Evolutionary conservation across 2,113 vertebrate species (phyloP), one percentile per base, ranked within the genome.

Genomic region (Sarotherodon lohbergeri): DNA sequence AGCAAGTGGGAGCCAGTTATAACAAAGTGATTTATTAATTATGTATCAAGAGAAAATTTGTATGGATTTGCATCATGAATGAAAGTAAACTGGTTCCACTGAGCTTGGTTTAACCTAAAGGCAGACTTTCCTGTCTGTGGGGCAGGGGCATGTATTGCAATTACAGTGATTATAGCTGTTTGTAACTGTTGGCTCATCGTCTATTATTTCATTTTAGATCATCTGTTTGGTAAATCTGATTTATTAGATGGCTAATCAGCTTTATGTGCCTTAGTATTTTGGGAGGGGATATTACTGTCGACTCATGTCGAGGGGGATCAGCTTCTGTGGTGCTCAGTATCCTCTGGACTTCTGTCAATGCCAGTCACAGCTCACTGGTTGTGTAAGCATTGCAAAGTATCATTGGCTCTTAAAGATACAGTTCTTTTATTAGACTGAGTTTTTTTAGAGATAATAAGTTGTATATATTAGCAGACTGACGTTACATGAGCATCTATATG

Each of bases 231-330:
- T 86, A 91, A 89, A 90, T 91, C 56, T 55, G 81, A 91, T 93
- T 90, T 81, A 92, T 92, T 90, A 87, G 59, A 80, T 50, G 68
- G 63, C 79, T 93, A 92, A 94, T 94, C 85, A 93, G 76, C 68
- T 90, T 91, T 91, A 41, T 71, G 71, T 68, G 83, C 86, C 76
- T 32, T 6, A 43, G 85, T 80, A 88, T 84, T 90, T 86, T 82
- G 86, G 73, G 87, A 89, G 84, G 27, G 3, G 32, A 61, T 84
- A 82, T 90, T 89, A 89, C 36, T 68, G 84, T 59, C 17, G 22
- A 81, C 56, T 91, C 82, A 68, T 56, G 16, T 81, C 34, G 79
- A 82, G 80, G 83, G 86, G 82, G 79, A 80, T 84, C 39, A 80
- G 82, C 87, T 81, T 46, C 86, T 86, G 78, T 80, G 61, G 85